Base-by-base conservation (phyloP, 2,113 vertebrate genomes). In the Damaliscus lunatus region DNA sequence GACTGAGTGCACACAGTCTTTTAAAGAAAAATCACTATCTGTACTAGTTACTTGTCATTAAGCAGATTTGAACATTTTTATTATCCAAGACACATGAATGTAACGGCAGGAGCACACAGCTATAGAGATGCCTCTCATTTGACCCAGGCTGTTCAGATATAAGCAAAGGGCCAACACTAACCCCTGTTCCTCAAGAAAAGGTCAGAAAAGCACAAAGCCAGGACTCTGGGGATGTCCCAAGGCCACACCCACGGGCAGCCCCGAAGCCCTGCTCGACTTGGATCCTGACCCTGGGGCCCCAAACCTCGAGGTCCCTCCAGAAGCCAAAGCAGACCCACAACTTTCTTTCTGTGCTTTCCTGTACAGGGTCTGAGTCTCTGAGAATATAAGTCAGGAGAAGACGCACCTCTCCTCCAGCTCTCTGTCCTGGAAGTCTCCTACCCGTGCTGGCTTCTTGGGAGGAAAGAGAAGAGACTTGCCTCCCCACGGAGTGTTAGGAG, bases 381-480 rank as follows among this genome's bases (percentile, higher is more conserved):
- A 74, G 23, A n/a, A 21, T 4, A 3, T 3, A 7, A 90, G 57
- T 71, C 31, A 25, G 57, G 53, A 84, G 92, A 62, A 74, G 78
- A 13, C 85, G 5, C 98, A 99, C 99, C 99, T 99, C 96, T 98
- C 94, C 23, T 64, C 82, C 9, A 86, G 89, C 48, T 92, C 85
- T 10, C 19, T 52, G 87, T 88, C 97, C 89, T 64, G 98, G 90
- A 57, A 96, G 3, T 25, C 64, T 74, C 94, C 90, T 8, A 8
- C 90, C 91, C 78, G 98, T 50, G 71, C 97, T n/a, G 92, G 98
- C 97, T 97, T 99, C 94, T 96, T 98, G 50, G 92, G 97, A 60
- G 98, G 97, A 53, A 98, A 96, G 31, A 99, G 96, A 19, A 99
- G 99, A 36, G 99, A 99, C 88, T 94, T 99, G 85, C 99, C 99